A percentile compares a stretch with the other conserved stretches of the same genome.
Evolutionary conservation across 2,113 vertebrate species (phyloP).

Genomic region (Saccopteryx leptura): DNA sequence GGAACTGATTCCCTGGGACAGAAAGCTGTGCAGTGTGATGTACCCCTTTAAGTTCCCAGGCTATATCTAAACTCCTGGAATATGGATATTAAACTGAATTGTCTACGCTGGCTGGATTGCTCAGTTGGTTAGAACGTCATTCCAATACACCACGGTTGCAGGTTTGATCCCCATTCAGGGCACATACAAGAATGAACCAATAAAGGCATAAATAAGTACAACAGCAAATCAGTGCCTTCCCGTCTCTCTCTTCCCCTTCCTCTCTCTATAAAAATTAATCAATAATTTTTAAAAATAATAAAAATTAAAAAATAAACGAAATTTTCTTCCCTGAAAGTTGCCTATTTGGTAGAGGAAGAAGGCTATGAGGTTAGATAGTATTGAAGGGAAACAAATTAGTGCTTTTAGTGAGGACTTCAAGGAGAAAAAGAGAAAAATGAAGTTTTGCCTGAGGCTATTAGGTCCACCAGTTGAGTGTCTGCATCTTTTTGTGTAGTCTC

Average conservation of each 20-base stretch:
- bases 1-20: not conserved
- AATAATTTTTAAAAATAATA: too few species aligned
- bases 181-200: too few species aligned
- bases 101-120: not conserved
- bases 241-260: too few species aligned
- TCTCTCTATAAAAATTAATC: too few species aligned
- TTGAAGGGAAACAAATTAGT: slow-evolving; percentile 22
- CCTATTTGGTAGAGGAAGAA: slow-evolving; percentile 30
- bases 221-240: too few species aligned
- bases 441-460: slow-evolving; percentile 51
- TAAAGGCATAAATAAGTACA: too few species aligned
- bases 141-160: too few species aligned
- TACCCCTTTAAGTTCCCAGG: not conserved
- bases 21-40: not conserved
- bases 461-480: not conserved
- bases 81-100: not conserved
- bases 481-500: not conserved
- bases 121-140: too few species aligned
- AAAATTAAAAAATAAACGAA: not conserved
- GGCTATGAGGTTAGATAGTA: not conserved
- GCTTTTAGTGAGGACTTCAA: slow-evolving; percentile 40
- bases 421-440: slow-evolving; percentile 37
- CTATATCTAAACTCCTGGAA: slow-evolving; percentile 12
- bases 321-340: slow-evolving; percentile 40
- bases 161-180: too few species aligned